A percentile compares a stretch with the other conserved stretches of the same genome.
phyloP scores from a whole-genome alignment of 2,113 vertebrate species.

The Nibea albiflora region DNA sequence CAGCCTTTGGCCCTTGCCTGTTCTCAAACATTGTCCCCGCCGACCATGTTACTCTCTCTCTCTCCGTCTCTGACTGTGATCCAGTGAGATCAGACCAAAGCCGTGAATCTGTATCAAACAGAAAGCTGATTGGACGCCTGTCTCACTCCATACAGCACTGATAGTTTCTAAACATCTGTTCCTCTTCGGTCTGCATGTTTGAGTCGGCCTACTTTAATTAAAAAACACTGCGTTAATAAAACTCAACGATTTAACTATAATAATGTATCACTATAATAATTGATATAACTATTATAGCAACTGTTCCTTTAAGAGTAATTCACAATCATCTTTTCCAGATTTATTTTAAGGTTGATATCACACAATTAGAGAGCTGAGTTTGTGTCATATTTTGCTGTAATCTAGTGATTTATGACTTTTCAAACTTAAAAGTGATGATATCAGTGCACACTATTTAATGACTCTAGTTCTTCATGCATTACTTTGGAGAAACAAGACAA shows the following conservation, averaged over 20 bases:
- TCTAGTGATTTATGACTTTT: not conserved
- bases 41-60: not conserved
- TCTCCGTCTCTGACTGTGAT: conserved; percentile 35
- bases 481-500: not conserved
- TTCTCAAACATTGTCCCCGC: conserved; percentile 32
- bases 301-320: too few species aligned
- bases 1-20: not conserved
- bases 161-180: conserved; percentile 42
- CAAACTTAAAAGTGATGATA: not conserved
- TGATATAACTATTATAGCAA: not conserved
- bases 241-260: not conserved
- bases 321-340: not conserved
- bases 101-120: conserved; percentile 48
- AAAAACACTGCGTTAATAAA: not conserved
- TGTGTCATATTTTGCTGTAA: not conserved
- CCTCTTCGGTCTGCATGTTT: conserved; percentile 5
- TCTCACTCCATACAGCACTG: conserved; percentile 18
- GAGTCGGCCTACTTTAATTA: not conserved
- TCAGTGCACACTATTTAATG: not conserved
- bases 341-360: not conserved
- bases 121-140: conserved; percentile 14
- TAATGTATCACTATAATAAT: not conserved
- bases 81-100: conserved; percentile 54
- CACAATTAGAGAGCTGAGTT: not conserved
- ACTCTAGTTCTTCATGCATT: not conserved